A percentile compares a stretch with the other conserved stretches of the same genome.
Evolutionary conservation across 2,797 vertebrate genomes (phyloP).

Genomic region (Enteromius paludinosus): DNA sequence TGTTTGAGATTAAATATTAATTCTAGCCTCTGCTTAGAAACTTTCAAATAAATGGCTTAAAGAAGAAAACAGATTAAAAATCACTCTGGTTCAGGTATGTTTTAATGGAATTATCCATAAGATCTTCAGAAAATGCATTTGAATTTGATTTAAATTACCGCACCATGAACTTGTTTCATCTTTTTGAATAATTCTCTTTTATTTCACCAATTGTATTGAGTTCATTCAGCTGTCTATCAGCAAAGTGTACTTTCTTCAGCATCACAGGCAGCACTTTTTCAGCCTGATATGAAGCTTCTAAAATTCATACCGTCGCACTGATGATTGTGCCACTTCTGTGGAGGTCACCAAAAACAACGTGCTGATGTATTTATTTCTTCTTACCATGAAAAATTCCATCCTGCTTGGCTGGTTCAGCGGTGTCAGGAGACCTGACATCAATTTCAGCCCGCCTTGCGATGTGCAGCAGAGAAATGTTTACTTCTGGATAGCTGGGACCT

Average conservation of each 20-base stretch:
- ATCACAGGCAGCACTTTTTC: neutral
- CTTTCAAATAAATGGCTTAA: neutral
- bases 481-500: constrained; percentile 29
- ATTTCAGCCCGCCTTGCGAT: constrained; percentile 41
- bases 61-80: neutral
- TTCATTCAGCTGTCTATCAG: neutral
- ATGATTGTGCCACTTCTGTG: neutral
- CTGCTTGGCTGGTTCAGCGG: constrained; percentile 14
- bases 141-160: neutral
- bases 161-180: neutral
- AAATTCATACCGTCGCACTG: constrained; percentile 14
- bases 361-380: constrained; percentile 46
- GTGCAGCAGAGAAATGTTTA: constrained; percentile 42
- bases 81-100: neutral
- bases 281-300: neutral
- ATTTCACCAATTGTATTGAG: neutral
- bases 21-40: constrained; percentile 18
- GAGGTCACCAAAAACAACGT: constrained; percentile 17
- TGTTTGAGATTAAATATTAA: constrained; percentile 45
- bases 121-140: neutral
- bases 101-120: constrained; percentile 9
- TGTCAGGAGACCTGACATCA: constrained; percentile 54
- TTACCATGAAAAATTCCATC: constrained; percentile 36
- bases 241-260: neutral
- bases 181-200: constrained; percentile 2